A percentile compares a stretch with the other conserved stretches of the same genome.
Conservation (phyloP, 2,888 invertebrate genomes). For the Brassicogethes aeneus region DNA sequence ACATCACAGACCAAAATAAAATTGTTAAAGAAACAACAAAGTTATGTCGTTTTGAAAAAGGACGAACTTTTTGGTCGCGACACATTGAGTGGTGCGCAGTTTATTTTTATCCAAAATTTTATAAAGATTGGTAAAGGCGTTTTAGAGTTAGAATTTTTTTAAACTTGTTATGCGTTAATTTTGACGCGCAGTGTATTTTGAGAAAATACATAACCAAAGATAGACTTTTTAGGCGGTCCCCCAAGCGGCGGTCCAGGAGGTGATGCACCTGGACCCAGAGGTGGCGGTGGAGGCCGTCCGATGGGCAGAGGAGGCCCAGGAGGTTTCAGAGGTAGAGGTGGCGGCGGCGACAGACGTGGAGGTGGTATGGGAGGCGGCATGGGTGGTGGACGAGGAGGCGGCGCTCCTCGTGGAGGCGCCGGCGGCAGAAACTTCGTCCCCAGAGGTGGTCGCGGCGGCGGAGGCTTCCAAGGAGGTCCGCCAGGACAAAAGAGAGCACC, state of each 20-base stretch:
- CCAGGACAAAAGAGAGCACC: conserved; percentile 23
- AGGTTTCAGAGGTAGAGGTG: not conserved
- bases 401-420: conserved; percentile 11
- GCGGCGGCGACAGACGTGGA: not conserved
- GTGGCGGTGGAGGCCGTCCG: not conserved
- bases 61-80: too few species aligned
- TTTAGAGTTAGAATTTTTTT: too few species aligned
- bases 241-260: not conserved
- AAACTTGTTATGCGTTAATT: too few species aligned
- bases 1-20: too few species aligned
- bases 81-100: too few species aligned
- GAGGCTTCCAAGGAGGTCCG: conserved; percentile 17
- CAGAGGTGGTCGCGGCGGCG: conserved; percentile 15
- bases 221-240: not conserved
- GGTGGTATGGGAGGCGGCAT: not conserved
- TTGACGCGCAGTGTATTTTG: too few species aligned
- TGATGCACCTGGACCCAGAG: not conserved
- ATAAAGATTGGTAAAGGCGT: too few species aligned
- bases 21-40: too few species aligned
- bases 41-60: too few species aligned
- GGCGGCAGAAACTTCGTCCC: conserved; percentile 11
- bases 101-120: too few species aligned
- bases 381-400: conserved; percentile 15
- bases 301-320: not conserved
- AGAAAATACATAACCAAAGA: too few species aligned